Evolutionary conservation across 2,113 vertebrate species (phyloP).

Genomic region (Phocoena sinus): DNA sequence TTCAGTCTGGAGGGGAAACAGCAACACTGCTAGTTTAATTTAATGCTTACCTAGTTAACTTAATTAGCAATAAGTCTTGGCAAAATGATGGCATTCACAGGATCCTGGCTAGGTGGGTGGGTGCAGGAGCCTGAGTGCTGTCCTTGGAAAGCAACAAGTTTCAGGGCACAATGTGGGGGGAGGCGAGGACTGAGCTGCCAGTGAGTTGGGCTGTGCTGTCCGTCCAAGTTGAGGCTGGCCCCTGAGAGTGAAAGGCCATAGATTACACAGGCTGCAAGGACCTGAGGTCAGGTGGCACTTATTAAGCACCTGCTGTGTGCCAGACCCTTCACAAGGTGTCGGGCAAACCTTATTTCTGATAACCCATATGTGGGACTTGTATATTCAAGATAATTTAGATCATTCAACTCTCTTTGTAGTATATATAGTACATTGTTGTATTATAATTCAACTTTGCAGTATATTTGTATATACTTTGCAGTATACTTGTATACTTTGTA

Average conservation of each 20-base stretch:
- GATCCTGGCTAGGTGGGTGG: neutral
- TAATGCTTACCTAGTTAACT: conserved; percentile 67
- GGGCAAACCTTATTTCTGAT: neutral
- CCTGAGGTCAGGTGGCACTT: neutral
- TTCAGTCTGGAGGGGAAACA: conserved; percentile 56
- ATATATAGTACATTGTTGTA: neutral
- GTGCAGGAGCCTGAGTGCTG: neutral
- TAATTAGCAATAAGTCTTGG: conserved; percentile 67
- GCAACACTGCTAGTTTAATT: conserved; percentile 49
- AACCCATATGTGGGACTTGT: neutral
- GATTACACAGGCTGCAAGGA: neutral
- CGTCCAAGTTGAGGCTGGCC: neutral
- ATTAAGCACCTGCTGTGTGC: neutral
- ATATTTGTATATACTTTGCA: too few species aligned
- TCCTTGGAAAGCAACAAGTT: conserved; percentile 23
- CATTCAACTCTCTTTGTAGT: neutral
- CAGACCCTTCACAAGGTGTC: neutral
- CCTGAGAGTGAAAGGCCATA: neutral
- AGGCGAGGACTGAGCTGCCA: neutral
- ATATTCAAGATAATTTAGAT: neutral
- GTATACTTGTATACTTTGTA: too few species aligned
- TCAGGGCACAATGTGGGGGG: neutral
- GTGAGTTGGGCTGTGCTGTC: neutral
- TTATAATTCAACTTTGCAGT: neutral
- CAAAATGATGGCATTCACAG: conserved; percentile 22